Evolutionary conservation across 2,888 invertebrate species (phyloP).

Genomic region (Autographa pulchrina): DNA sequence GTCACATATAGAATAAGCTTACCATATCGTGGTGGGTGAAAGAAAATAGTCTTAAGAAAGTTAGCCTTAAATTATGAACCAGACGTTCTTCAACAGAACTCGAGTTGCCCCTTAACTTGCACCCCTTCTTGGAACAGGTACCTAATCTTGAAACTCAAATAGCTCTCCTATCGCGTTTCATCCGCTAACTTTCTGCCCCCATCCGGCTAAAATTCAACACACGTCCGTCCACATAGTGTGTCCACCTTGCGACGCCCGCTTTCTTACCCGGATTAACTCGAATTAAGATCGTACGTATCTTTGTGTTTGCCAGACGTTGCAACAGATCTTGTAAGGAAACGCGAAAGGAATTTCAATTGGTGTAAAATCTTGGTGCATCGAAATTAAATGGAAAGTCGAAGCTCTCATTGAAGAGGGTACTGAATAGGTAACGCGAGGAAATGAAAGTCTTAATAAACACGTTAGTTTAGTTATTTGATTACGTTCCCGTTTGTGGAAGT

Average conservation of each 20-base stretch:
- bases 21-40: background rate
- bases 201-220: constrained; percentile 68
- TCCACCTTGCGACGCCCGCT: constrained; percentile 81
- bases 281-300: constrained; percentile 85
- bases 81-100: background rate
- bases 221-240: constrained; percentile 78
- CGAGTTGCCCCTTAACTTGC: background rate
- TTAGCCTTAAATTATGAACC: background rate
- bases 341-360: constrained; percentile 62
- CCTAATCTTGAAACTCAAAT: constrained; percentile 20
- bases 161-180: constrained; percentile 20
- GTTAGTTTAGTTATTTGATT: background rate
- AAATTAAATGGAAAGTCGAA: constrained; percentile 46
- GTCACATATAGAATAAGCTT: too few relatives aligned
- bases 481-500: background rate
- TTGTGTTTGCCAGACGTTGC: constrained; percentile 77
- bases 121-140: background rate
- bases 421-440: constrained; percentile 24
- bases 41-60: background rate
- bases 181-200: constrained; percentile 62
- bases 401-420: constrained; percentile 25
- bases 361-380: constrained; percentile 50
- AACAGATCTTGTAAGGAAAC: constrained; percentile 66
- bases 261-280: constrained; percentile 84
- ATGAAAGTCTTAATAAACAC: constrained; percentile 10